Evolutionary conservation across 2,888 invertebrate genomes (phyloP), one percentile per base, ranked within the genome.

Genomic region (Uloborus plumipes): DNA sequence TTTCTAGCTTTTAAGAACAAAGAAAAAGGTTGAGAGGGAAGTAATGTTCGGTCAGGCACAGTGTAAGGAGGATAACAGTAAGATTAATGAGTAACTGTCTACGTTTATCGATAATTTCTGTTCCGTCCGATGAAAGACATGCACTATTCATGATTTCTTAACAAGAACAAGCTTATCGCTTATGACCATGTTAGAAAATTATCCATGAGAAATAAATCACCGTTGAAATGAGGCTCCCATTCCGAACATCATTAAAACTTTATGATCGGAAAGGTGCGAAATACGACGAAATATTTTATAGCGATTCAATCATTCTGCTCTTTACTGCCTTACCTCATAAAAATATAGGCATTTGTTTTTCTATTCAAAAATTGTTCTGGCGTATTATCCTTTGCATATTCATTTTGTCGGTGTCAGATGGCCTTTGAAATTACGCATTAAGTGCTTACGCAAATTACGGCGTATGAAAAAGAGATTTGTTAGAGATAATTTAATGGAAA

Each of bases 141-240:
- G 77, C 62, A 77, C 77, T 77, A 77, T 77, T 77, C 77, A 77
- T 77, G 77, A 77, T 64, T 77, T 77, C 77, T 77, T 77, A 77
- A 77, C 70, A 77, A 70, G 77, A 70, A 77, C 77, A 71, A 77
- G 77, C 77, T 77, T 77, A 77, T 77, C 77, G 62, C 77, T 77
- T 77, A 77, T 77, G 77, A 64, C 70, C 70, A 65, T 77, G 77
- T 77, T 66, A 77, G 77, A 77, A 77, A 77, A 77, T 77, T 69
- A 77, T 77, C 77, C 77, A 77, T 77, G 77, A 39, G 70, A 77
- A 71, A 77, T 77, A 77, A 77, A 77, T 77, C 77, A 77, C 70
- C 77, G 69, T 70, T 62, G 64, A 77, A 77, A 77, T 71, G 70
- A 64, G 70, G 50, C 53, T 64, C 70, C 49, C 55, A 26, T 77